Conservation (phyloP, 2,797 vertebrate species). For the Monodelphis domestica region DNA sequence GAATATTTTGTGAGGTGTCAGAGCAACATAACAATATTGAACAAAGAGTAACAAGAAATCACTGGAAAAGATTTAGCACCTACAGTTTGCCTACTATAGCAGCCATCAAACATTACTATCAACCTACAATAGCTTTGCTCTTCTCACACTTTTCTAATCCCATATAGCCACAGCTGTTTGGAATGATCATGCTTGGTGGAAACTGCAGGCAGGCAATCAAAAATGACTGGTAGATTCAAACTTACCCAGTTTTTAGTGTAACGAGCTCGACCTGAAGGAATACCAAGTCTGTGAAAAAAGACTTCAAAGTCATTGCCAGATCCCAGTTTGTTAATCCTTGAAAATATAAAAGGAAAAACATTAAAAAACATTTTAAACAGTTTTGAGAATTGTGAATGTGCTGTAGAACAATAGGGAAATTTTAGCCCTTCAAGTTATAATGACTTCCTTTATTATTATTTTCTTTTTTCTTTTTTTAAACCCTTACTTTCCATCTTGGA, state of each 20-base stretch:
- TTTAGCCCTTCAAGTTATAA: background rate
- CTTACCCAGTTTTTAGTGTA: slow-evolving; percentile 96
- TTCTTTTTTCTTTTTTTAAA: no score
- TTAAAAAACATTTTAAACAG: slow-evolving; percentile 56
- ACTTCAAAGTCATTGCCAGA: slow-evolving; percentile 99
- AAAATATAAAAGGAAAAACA: slow-evolving; percentile 65
- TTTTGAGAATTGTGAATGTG: background rate
- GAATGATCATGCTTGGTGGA: slow-evolving; percentile 25
- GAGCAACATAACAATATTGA: background rate
- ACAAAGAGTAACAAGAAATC: no score
- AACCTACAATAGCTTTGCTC: background rate
- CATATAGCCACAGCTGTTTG: background rate
- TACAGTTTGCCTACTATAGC: background rate
- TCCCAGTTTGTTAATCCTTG: slow-evolving; percentile 95
- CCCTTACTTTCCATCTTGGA: no score
- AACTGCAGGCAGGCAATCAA: slow-evolving; percentile 28
- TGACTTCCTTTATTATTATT: background rate
- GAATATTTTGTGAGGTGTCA: background rate
- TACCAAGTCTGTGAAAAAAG: slow-evolving; percentile 96
- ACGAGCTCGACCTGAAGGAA: slow-evolving; percentile 93
- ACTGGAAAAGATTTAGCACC: background rate
- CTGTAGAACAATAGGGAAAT: background rate
- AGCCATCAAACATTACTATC: background rate
- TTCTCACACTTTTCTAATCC: background rate
- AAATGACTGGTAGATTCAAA: slow-evolving; percentile 35